These are phyloP conservation scores for Rhyzopertha dominica DNA, from an alignment of 1,140 invertebrate species.

Conservation along the genomic window DNA sequence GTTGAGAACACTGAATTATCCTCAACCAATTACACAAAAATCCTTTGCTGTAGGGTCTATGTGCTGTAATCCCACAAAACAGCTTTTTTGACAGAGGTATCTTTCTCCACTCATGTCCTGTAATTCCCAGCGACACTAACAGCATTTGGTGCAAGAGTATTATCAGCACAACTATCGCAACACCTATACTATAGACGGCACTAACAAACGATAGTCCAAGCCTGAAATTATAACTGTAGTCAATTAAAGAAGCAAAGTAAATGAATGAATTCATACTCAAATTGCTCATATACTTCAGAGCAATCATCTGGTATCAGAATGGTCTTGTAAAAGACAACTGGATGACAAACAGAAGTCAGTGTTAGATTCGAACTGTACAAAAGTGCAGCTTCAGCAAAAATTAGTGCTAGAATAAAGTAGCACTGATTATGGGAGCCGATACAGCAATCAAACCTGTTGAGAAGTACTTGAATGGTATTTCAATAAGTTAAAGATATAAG, in stretches of 20 bases:
- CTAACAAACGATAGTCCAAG: slow-evolving; percentile 37
- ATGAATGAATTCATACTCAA: slow-evolving; percentile 53
- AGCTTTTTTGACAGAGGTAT: slow-evolving; percentile 28
- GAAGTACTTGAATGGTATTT: slow-evolving; percentile 14
- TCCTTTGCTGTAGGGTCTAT: slow-evolving; percentile 26
- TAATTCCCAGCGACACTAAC: slow-evolving; percentile 33
- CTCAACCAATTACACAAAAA: slow-evolving; percentile 33
- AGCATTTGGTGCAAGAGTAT: slow-evolving; percentile 32
- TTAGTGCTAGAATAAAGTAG: slow-evolving; percentile 56
- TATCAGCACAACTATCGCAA: slow-evolving; percentile 26
- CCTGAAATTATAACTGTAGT: slow-evolving; percentile 28
- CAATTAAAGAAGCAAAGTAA: slow-evolving; percentile 6
- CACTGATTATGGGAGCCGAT: slow-evolving; percentile 60
- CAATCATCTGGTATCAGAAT: slow-evolving; percentile 66
- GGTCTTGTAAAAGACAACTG: slow-evolving; percentile 56
- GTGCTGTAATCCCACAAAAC: slow-evolving; percentile 26
- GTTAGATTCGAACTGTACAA: slow-evolving; percentile 64
- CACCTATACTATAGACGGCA: slow-evolving; percentile 34
- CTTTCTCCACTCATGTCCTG: slow-evolving; percentile 33
- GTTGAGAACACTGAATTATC: too few relatives aligned
- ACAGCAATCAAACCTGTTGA: slow-evolving; percentile 66
- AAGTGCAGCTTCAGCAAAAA: slow-evolving; percentile 56
- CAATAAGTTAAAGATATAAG: slow-evolving; percentile 13
- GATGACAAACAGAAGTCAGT: slow-evolving; percentile 66
- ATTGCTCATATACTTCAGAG: slow-evolving; percentile 63